Percentiles rank a stretch among this genome's conserved stretches.
Conservation (phyloP, 2,888 invertebrate species). For the Crossocerus cetratus region DNA sequence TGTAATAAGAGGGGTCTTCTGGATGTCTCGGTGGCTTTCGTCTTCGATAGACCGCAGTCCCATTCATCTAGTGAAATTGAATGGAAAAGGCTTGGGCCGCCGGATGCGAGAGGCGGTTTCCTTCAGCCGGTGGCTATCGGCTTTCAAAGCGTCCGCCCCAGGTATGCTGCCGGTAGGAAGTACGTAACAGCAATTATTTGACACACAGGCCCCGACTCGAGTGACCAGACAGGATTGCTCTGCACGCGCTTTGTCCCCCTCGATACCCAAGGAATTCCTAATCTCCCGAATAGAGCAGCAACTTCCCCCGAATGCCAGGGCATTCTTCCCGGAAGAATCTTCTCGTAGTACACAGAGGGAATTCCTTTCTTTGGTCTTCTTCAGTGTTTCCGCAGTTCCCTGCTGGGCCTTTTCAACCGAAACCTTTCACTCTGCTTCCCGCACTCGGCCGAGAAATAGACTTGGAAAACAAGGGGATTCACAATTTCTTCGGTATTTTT, state of each 20-base stretch:
- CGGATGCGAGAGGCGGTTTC: constrained; percentile 36
- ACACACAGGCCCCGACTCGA: not conserved
- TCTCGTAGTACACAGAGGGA: too few relatives aligned
- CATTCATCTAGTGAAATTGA: constrained; percentile 42
- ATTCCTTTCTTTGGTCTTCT: too few relatives aligned
- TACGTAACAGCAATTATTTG: constrained; percentile 44
- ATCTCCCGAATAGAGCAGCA: not conserved
- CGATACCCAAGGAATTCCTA: not conserved
- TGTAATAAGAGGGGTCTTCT: not conserved
- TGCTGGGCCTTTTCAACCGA: not conserved
- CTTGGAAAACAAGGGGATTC: too few relatives aligned
- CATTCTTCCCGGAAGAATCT: not conserved
- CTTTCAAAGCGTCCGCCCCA: constrained; percentile 37
- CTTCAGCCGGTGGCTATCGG: constrained; percentile 31
- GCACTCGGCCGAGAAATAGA: too few relatives aligned
- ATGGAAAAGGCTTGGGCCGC: constrained; percentile 39
- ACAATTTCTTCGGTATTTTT: too few relatives aligned
- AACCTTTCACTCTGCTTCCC: not conserved
- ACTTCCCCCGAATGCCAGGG: too few relatives aligned
- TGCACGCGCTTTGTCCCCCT: not conserved
- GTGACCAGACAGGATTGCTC: constrained; percentile 16
- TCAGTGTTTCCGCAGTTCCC: too few relatives aligned
- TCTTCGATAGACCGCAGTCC: constrained; percentile 36
- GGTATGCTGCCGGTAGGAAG: constrained; percentile 34
- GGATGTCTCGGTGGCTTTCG: constrained; percentile 20